A percentile compares a stretch with the other conserved stretches of the same genome.
Evolutionary conservation across 1,140 invertebrate genomes (phyloP).

Genomic region (Gryon sp.): DNA sequence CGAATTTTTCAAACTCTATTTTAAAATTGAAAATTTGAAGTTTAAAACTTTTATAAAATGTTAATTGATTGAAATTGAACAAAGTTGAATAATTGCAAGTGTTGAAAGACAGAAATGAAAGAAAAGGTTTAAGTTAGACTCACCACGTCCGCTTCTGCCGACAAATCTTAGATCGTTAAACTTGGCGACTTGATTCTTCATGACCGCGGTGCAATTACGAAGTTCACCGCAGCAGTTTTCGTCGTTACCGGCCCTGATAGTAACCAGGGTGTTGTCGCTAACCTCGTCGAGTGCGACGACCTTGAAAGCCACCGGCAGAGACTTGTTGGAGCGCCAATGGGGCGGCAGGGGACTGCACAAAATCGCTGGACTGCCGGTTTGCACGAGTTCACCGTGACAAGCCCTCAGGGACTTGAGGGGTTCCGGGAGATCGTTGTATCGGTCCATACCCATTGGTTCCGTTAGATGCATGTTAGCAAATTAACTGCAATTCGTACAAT

Average conservation of each 20-base stretch:
- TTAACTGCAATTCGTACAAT: neutral
- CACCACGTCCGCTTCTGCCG: slow-evolving; percentile 94
- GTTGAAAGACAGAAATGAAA: slow-evolving; percentile 9
- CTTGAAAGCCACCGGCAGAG: slow-evolving; percentile 95
- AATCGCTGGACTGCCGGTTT: slow-evolving; percentile 94
- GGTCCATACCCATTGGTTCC: slow-evolving; percentile 83
- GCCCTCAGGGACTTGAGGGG: slow-evolving; percentile 82
- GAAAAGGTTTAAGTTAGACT: neutral
- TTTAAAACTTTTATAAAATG: no score
- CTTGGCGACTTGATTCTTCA: slow-evolving; percentile 98
- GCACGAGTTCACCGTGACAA: slow-evolving; percentile 92
- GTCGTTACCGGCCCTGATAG: slow-evolving; percentile 96
- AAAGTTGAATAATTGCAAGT: no score
- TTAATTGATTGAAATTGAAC: no score
- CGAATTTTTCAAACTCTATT: no score
- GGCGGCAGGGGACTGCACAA: slow-evolving; percentile 93
- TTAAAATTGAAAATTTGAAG: no score
- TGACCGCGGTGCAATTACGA: slow-evolving; percentile 93
- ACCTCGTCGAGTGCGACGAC: slow-evolving; percentile 94
- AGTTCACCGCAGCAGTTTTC: slow-evolving; percentile 97
- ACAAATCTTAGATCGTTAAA: slow-evolving; percentile 99
- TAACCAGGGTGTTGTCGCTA: slow-evolving; percentile 95
- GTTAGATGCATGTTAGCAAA: slow-evolving; percentile 79
- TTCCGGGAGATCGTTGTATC: slow-evolving; percentile 87
- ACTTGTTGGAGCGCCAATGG: slow-evolving; percentile 99